Percentiles rank a stretch among this genome's conserved stretches.
These are phyloP conservation scores for Gymnocypris eckloni DNA, from an alignment of 2,797 vertebrate species.

Conservation along the genomic window DNA sequence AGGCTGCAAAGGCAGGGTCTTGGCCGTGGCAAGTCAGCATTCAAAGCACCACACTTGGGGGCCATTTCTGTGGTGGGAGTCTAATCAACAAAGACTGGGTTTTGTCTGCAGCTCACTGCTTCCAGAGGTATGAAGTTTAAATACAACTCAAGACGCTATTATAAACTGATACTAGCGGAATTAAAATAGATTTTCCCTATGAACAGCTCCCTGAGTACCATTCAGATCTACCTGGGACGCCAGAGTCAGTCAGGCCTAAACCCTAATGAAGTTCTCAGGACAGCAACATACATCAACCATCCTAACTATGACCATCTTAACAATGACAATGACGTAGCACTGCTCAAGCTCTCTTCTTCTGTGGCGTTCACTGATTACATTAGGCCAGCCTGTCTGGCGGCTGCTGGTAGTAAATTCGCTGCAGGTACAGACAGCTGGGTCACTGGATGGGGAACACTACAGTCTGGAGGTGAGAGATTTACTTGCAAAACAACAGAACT, in stretches of 20 bases:
- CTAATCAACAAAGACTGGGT: slow-evolving; percentile 71
- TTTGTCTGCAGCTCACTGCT: slow-evolving; percentile 73
- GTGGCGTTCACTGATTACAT: slow-evolving; percentile 43
- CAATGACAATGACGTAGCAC: slow-evolving; percentile 48
- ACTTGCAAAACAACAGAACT: not conserved
- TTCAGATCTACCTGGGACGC: slow-evolving; percentile 31
- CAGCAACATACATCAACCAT: not conserved
- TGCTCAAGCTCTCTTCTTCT: slow-evolving; percentile 34
- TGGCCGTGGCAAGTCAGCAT: slow-evolving; percentile 21
- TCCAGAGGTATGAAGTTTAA: slow-evolving; percentile 42
- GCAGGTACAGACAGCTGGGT: slow-evolving; percentile 44
- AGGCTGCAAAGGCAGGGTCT: not conserved
- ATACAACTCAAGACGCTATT: not conserved
- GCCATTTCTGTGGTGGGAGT: slow-evolving; percentile 69
- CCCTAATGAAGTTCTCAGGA: not conserved
- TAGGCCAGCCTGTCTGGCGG: slow-evolving; percentile 51
- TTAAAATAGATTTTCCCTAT: not conserved
- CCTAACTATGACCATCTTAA: rapidly evolving
- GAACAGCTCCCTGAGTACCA: not conserved
- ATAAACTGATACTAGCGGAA: not conserved
- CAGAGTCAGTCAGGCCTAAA: not conserved
- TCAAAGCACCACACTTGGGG: not conserved
- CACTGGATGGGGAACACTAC: slow-evolving; percentile 48
- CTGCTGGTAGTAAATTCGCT: not conserved
- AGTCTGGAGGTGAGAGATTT: slow-evolving; percentile 18